phyloP scores from a whole-genome alignment of 2,113 vertebrate species.

The Anser cygnoides region DNA sequence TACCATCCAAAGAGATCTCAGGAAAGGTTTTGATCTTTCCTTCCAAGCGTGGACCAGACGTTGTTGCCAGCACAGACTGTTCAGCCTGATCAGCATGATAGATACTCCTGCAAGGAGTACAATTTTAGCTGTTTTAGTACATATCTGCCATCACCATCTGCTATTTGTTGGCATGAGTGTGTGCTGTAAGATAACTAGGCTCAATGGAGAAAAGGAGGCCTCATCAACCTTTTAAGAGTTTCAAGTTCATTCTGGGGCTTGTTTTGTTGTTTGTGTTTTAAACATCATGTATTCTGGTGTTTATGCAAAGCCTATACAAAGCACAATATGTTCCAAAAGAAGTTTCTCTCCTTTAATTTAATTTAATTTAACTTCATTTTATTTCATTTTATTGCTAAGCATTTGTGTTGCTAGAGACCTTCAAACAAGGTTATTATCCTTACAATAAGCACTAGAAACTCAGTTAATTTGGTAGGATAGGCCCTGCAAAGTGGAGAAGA shows the following conservation, averaged over 20 bases:
- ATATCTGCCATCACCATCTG: conserved; percentile 57
- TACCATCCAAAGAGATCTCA: not conserved
- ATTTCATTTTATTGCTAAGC: not conserved
- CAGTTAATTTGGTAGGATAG: not conserved
- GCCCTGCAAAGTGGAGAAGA: not conserved
- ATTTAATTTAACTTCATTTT: no score
- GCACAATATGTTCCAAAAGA: not conserved
- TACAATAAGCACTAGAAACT: not conserved
- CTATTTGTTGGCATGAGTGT: conserved; percentile 37
- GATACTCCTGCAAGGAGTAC: conserved; percentile 42
- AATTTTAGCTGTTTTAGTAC: conserved; percentile 56
- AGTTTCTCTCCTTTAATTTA: not conserved
- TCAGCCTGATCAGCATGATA: conserved; percentile 36
- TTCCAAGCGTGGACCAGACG: not conserved
- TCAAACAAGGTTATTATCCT: not conserved
- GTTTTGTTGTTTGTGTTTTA: not conserved
- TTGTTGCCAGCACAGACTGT: conserved; percentile 45
- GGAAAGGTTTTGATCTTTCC: conserved; percentile 47
- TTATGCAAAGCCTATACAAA: not conserved
- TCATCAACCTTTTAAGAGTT: not conserved
- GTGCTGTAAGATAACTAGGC: not conserved
- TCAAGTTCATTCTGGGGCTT: not conserved
- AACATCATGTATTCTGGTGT: not conserved
- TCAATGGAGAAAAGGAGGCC: not conserved
- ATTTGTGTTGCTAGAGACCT: not conserved